Conservation (phyloP, 1,140 invertebrate species). For the Gonatopus flavifemur region DNA sequence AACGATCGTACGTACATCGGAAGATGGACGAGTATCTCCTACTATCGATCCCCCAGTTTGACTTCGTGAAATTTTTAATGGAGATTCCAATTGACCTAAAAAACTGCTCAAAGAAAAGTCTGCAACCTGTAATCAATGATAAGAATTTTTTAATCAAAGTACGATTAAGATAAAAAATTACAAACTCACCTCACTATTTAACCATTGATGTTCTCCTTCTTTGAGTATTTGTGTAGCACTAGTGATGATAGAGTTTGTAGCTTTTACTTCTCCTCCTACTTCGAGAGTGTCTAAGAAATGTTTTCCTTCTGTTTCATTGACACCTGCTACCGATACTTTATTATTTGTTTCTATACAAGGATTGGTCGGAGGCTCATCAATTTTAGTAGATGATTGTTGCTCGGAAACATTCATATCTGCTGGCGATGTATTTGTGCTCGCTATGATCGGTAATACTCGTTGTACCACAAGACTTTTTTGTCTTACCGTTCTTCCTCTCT, state of each 20-base stretch:
- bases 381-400: slow-evolving; percentile 9
- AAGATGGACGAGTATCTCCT: slow-evolving; percentile 51
- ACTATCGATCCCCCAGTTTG: slow-evolving; percentile 39
- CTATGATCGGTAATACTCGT: slow-evolving; percentile 58
- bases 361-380: slow-evolving; percentile 4
- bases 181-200: slow-evolving; percentile 61
- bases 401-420: slow-evolving; percentile 15
- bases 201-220: slow-evolving; percentile 73
- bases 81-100: slow-evolving; percentile 75
- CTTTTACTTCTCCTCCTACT: slow-evolving; percentile 26
- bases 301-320: slow-evolving; percentile 20
- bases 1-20: slow-evolving; percentile 57
- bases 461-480: slow-evolving; percentile 64
- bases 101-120: slow-evolving; percentile 83
- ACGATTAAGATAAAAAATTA: slow-evolving; percentile 6
- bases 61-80: slow-evolving; percentile 56
- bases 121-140: slow-evolving; percentile 59
- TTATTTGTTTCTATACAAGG: slow-evolving; percentile 10
- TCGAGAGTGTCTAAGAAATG: slow-evolving; percentile 39
- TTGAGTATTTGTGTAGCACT: slow-evolving; percentile 77
- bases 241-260: slow-evolving; percentile 56
- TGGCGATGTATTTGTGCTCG: slow-evolving; percentile 5
- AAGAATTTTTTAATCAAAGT: background rate
- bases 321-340: slow-evolving; percentile 11
- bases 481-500: slow-evolving; percentile 56